A percentile compares a stretch with the other conserved stretches of the same genome.
phyloP scores from a whole-genome alignment of 1,140 invertebrate genomes.

The Octopus sinensis region DNA sequence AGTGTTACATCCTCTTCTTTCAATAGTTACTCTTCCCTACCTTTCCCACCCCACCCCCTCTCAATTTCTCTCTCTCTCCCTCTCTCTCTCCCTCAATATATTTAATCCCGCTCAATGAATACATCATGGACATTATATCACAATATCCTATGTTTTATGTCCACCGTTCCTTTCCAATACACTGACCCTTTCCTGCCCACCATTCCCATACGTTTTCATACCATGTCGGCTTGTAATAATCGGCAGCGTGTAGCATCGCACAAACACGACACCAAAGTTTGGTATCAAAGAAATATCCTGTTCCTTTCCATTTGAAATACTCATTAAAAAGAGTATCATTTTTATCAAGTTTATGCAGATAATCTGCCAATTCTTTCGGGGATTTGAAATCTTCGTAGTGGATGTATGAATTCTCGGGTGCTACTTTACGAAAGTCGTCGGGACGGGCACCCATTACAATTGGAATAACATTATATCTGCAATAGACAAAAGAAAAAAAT shows the following conservation, averaged over 20 bases:
- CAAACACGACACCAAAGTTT: slow-evolving; percentile 92
- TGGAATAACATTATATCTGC: slow-evolving; percentile 55
- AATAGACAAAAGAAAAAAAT: slow-evolving; percentile 17
- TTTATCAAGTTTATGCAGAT: slow-evolving; percentile 66
- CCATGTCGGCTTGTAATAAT: slow-evolving; percentile 17
- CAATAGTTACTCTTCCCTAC: too few relatives aligned
- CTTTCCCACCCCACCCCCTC: too few relatives aligned
- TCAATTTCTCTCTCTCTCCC: too few relatives aligned
- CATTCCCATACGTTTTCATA: slow-evolving; percentile 39
- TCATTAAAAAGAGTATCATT: slow-evolving; percentile 53
- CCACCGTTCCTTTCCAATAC: slow-evolving; percentile 40
- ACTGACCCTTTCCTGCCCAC: slow-evolving; percentile 43
- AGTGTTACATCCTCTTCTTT: too few relatives aligned
- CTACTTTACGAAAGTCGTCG: slow-evolving; percentile 55
- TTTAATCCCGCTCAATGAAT: too few relatives aligned
- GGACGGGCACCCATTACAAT: slow-evolving; percentile 63
- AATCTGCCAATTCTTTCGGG: slow-evolving; percentile 81
- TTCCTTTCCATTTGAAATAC: slow-evolving; percentile 57
- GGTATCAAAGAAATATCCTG: slow-evolving; percentile 46
- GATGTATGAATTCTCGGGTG: slow-evolving; percentile 75
- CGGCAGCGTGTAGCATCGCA: slow-evolving; percentile 58
- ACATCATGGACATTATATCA: too few relatives aligned
- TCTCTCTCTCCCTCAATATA: too few relatives aligned
- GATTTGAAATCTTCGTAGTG: slow-evolving; percentile 94
- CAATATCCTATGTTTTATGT: too few relatives aligned